Evolutionary conservation across 2,797 vertebrate species (phyloP).

Genomic region (Phoebastria nigripes): DNA sequence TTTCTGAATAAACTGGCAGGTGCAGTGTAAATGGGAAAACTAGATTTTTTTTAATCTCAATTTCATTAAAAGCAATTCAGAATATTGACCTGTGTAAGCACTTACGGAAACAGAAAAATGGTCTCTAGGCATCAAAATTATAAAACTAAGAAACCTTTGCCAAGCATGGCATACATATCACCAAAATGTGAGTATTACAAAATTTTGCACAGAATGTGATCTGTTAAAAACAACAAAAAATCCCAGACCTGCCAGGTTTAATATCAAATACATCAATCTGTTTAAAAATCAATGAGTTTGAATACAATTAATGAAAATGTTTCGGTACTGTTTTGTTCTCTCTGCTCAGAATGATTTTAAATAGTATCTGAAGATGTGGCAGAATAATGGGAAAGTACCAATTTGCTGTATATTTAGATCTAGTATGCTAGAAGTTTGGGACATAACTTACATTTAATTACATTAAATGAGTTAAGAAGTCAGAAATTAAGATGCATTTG

Average conservation of each 20-base stretch:
- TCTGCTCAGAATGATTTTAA: neutral
- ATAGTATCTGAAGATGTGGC: neutral
- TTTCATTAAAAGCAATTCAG: constrained; percentile 57
- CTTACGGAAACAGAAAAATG: constrained; percentile 43
- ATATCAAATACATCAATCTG: constrained; percentile 4
- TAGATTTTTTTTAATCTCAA: neutral
- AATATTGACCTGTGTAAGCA: constrained; percentile 33
- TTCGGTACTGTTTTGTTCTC: neutral
- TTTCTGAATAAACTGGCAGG: neutral
- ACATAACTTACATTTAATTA: neutral
- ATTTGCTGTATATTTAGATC: neutral
- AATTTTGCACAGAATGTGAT: constrained; percentile 17
- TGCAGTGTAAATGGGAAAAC: neutral
- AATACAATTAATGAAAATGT: neutral
- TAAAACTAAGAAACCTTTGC: constrained; percentile 32
- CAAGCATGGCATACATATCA: neutral
- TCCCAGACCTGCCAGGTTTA: constrained; percentile 34
- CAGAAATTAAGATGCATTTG: neutral
- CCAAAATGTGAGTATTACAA: constrained; percentile 25
- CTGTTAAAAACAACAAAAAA: constrained; percentile 20
- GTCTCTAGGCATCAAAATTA: constrained; percentile 33
- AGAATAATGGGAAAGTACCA: neutral
- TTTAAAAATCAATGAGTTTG: neutral
- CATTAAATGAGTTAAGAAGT: neutral
- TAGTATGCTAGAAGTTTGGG: neutral